phyloP scores from a whole-genome alignment of 2,113 vertebrate species.

The Dunckerocampus dactyliophorus region DNA sequence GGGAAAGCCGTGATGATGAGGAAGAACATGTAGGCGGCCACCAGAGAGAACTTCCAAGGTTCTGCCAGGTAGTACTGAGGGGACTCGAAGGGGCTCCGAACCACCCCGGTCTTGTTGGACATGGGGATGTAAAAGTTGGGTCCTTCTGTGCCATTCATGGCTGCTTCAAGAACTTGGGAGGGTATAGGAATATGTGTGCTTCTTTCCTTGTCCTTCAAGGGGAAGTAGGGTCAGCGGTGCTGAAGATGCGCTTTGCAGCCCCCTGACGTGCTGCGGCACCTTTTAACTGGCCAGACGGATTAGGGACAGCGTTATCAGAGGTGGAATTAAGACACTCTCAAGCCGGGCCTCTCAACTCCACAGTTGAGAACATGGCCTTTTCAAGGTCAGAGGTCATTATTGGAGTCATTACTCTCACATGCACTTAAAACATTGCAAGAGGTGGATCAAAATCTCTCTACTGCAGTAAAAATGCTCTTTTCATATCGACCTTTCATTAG shows the following conservation, averaged over 20 bases:
- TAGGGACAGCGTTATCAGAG: constrained; percentile 78
- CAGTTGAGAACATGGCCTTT: constrained; percentile 31
- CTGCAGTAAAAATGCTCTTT: constrained; percentile 20
- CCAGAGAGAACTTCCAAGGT: constrained; percentile 88
- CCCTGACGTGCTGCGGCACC: constrained; percentile 38
- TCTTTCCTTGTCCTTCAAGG: constrained; percentile 21
- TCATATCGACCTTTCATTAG: constrained; percentile 24
- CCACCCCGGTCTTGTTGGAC: constrained; percentile 90
- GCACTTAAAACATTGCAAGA: constrained; percentile 28
- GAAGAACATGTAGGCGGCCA: constrained; percentile 94
- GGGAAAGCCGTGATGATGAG: constrained; percentile 87
- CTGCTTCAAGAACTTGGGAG: constrained; percentile 34
- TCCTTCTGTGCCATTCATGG: constrained; percentile 96
- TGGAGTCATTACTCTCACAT: constrained; percentile 34
- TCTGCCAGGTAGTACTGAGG: constrained; percentile 96
- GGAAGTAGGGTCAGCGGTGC: constrained; percentile 11
- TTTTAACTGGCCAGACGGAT: constrained; percentile 79
- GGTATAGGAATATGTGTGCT: constrained; percentile 17
- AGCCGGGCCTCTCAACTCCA: constrained; percentile 4
- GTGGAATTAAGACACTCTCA: constrained; percentile 66
- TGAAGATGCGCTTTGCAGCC: constrained; percentile 31
- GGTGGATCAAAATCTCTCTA: constrained; percentile 3
- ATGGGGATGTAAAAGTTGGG: constrained; percentile 93
- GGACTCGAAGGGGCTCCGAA: constrained; percentile 89
- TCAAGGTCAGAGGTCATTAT: constrained; percentile 46